Evolutionary conservation across 2,888 invertebrate genomes (phyloP), one percentile per base, ranked within the genome.

Genomic region (Spodoptera picta): DNA sequence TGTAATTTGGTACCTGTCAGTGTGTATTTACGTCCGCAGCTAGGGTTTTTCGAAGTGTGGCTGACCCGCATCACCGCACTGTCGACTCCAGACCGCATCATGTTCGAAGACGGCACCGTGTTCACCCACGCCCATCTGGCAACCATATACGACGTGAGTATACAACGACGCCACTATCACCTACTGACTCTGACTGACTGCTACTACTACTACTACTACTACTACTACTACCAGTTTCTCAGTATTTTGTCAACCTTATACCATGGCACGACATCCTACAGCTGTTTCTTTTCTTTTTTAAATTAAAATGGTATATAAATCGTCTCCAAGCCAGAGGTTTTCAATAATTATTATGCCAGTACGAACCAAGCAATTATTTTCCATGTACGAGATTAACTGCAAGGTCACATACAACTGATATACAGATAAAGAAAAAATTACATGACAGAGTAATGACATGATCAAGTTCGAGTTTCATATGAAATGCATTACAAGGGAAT

Each of bases 31-130:
- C 85, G 74, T 87, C 81, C 80, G 43, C 91, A 95, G 95, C 83
- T 90, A 87, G 99, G 99, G 69, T 99, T 99, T 95, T 98, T 99
- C 90, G 99, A 99, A 93, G 97, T 99, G 71, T 99, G 99, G 99
- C 95, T 99, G 75, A 97, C 98, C 52, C 97, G 98, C 84, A 97
- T 98, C 72, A 96, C 98, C 10, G 96, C 97, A 73, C 96, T 98
- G 92, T 97, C 98, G 47, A 96, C 96, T 45, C 96, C 96, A 65
- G 95, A 96, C 55, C 96, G 96, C 76, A 95, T 99, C 88, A 97
- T 98, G 66, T 98, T 99, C 87, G 97, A 98, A 77, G 98, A 99
- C 88, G 99, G 99, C 46, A 97, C 97, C 52, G 96, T 96, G 79
- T 96, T 99, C 82, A 97, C 97, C 45, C 95, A 96, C 81, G 96